Conservation (phyloP, 2,888 invertebrate genomes). For the Nowickia ferox region DNA sequence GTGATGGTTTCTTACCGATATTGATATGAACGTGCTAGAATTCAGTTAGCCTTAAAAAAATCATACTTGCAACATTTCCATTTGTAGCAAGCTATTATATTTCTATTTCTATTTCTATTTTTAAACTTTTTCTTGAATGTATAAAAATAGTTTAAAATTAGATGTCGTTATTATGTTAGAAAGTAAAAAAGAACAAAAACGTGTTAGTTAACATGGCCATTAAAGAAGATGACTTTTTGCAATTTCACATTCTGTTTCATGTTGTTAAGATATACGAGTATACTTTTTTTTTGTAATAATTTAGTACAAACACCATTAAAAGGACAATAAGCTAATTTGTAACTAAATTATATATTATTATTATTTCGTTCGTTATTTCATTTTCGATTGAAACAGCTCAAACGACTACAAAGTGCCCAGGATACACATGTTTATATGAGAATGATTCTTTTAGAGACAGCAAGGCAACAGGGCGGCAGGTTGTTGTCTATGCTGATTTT, state of each 20-base stretch:
- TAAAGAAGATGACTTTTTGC: constrained; percentile 6
- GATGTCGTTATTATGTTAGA: background rate
- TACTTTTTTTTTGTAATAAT: background rate
- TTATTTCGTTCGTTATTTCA: too few relatives aligned
- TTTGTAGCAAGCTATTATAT: constrained; percentile 58
- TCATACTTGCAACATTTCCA: constrained; percentile 43
- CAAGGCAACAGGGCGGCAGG: too few relatives aligned
- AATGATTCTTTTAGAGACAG: too few relatives aligned
- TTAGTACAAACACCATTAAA: background rate
- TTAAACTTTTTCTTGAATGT: constrained; percentile 36
- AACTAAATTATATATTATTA: too few relatives aligned
- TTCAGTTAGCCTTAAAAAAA: constrained; percentile 51
- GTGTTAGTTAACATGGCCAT: constrained; percentile 5
- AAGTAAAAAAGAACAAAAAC: background rate
- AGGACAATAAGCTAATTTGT: too few relatives aligned
- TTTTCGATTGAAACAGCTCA: too few relatives aligned
- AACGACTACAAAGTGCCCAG: too few relatives aligned
- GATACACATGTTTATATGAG: too few relatives aligned
- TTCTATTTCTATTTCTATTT: constrained; percentile 66
- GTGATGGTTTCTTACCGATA: constrained; percentile 24
- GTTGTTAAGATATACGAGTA: background rate
- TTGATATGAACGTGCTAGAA: constrained; percentile 66
- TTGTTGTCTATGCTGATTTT: too few relatives aligned
- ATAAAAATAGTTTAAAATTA: constrained; percentile 28
- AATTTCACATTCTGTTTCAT: background rate